phyloP scores from a whole-genome alignment of 2,113 vertebrate species.

The Myxocyprinus asiaticus region DNA sequence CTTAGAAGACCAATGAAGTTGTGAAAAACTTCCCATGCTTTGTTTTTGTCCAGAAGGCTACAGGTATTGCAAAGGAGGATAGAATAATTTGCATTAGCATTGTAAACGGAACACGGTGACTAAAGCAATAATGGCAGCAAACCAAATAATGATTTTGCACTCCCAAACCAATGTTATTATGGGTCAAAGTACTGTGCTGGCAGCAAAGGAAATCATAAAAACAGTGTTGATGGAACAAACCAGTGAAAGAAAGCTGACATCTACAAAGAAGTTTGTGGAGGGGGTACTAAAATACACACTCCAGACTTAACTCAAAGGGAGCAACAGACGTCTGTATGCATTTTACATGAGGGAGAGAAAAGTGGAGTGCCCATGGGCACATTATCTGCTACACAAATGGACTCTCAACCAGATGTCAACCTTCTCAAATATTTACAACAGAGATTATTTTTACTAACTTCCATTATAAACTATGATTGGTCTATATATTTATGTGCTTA shows the following conservation, averaged over 20 bases:
- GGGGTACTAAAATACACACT: constrained; percentile 32
- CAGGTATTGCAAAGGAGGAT: not conserved
- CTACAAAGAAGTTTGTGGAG: constrained; percentile 21
- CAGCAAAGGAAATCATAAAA: constrained; percentile 32
- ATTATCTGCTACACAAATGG: constrained; percentile 38
- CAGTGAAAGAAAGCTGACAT: constrained; percentile 14
- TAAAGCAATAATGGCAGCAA: constrained; percentile 31
- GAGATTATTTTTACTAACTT: constrained; percentile 42
- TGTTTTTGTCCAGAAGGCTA: not conserved
- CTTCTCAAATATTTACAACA: constrained; percentile 45
- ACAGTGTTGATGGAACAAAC: constrained; percentile 27
- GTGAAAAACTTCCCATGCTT: not conserved
- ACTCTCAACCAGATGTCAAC: constrained; percentile 45
- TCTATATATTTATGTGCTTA: constrained; percentile 4
- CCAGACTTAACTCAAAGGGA: constrained; percentile 24
- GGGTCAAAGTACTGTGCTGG: constrained; percentile 31
- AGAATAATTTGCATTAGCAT: constrained; percentile 21
- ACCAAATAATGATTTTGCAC: constrained; percentile 20
- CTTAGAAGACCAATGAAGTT: not conserved
- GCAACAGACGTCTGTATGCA: constrained; percentile 47
- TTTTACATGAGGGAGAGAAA: constrained; percentile 49
- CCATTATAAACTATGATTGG: constrained; percentile 25
- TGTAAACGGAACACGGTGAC: constrained; percentile 22
- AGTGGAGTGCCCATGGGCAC: constrained; percentile 1
- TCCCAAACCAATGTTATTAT: constrained; percentile 2